Conservation (phyloP, 1,140 invertebrate species). For the Pogonognathellus flavescens region DNA sequence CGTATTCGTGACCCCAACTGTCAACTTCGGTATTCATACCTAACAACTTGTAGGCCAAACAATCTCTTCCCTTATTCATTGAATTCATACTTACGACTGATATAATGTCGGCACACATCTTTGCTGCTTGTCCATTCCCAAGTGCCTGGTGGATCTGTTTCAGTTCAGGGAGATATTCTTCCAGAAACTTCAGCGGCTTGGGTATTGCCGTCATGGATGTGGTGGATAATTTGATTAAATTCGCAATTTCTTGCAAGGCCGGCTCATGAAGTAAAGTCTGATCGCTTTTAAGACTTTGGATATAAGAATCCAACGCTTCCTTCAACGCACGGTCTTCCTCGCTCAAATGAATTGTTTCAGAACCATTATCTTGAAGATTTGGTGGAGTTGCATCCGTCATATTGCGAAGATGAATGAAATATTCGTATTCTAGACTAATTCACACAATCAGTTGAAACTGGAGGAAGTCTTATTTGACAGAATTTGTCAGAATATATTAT, state of each 20-base stretch:
- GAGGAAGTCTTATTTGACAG: no score
- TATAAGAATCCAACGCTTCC: slow-evolving; percentile 90
- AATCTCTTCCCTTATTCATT: slow-evolving; percentile 84
- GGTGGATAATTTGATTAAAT: slow-evolving; percentile 93
- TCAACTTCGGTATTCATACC: slow-evolving; percentile 85
- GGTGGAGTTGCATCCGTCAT: no score
- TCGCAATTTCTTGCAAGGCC: slow-evolving; percentile 88
- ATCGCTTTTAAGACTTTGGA: slow-evolving; percentile 83
- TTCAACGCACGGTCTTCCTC: slow-evolving; percentile 61
- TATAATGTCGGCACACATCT: slow-evolving; percentile 94
- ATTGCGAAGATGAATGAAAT: no score
- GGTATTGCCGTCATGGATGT: slow-evolving; percentile 99
- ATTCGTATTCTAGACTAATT: no score
- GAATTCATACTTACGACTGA: slow-evolving; percentile 98
- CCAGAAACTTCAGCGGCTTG: slow-evolving; percentile 97
- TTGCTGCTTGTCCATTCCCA: slow-evolving; percentile 73
- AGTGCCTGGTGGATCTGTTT: slow-evolving; percentile 90
- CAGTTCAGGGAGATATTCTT: slow-evolving; percentile 92
- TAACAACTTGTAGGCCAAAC: slow-evolving; percentile 89
- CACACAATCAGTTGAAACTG: no score
- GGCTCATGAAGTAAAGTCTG: slow-evolving; percentile 84
- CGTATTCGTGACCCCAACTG: slow-evolving; percentile 99
- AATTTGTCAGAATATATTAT: no score
- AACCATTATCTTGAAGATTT: no score
- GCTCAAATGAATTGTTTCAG: no score